Evolutionary conservation across 2,888 invertebrate genomes (phyloP).

Genomic region (Chrysolina americana): DNA sequence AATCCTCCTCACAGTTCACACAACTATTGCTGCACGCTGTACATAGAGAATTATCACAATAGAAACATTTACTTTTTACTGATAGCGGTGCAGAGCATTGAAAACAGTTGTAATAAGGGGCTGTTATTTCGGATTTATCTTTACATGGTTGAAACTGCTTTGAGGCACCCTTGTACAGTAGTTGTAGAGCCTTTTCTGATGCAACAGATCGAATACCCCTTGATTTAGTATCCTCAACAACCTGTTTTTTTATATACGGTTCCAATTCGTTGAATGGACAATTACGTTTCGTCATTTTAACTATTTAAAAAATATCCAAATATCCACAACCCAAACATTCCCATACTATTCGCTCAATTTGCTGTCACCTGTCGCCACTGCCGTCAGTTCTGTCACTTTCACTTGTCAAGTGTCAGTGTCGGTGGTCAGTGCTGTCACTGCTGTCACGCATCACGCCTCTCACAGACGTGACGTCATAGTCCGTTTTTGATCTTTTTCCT

Average conservation of each 20-base stretch:
- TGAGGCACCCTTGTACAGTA: constrained; percentile 47
- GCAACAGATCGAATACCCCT: constrained; percentile 44
- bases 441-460: no score
- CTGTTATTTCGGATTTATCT: constrained; percentile 1
- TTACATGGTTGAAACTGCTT: constrained; percentile 39
- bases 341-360: no score
- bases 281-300: constrained; percentile 46
- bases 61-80: constrained; percentile 44
- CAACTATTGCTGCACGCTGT: constrained; percentile 41
- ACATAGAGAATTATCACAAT: constrained; percentile 49
- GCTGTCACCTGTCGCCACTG: no score
- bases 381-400: no score
- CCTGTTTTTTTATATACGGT: constrained; percentile 48
- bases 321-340: no score
- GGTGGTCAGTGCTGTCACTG: no score
- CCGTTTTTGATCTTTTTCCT: no score
- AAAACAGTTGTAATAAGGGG: constrained; percentile 28
- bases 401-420: no score
- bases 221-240: constrained; percentile 31
- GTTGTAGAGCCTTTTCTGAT: constrained; percentile 50
- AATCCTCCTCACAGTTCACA: constrained; percentile 44
- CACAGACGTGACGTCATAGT: no score
- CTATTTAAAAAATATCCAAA: not conserved
- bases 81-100: constrained; percentile 39
- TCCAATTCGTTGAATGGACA: constrained; percentile 48